These are phyloP conservation scores for Acanthopagrus latus DNA, from an alignment of 2,797 vertebrate genomes.

Conservation along the genomic window DNA sequence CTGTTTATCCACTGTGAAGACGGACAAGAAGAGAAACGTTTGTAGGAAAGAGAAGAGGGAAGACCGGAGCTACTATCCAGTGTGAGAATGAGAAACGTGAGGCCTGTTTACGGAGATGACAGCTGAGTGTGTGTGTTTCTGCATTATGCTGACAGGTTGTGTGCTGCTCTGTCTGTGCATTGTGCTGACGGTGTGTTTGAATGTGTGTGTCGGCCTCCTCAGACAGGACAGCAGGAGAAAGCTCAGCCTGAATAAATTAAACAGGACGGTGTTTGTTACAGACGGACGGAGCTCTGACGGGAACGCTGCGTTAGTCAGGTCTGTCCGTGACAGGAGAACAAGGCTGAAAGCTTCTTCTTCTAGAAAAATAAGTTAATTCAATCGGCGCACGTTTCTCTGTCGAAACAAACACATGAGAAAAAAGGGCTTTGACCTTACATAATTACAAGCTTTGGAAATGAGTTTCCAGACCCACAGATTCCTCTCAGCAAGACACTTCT, in stretches of 20 bases:
- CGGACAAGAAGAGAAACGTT: neutral
- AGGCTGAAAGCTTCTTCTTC: neutral
- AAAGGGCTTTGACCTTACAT: slow-evolving; percentile 27
- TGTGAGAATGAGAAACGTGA: neutral
- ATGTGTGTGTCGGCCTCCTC: slow-evolving; percentile 27
- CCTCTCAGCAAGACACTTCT: slow-evolving; percentile 24
- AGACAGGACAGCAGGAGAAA: slow-evolving; percentile 24
- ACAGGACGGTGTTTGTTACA: slow-evolving; percentile 29
- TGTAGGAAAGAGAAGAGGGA: neutral
- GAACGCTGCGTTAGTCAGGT: neutral
- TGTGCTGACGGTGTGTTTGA: slow-evolving; percentile 45
- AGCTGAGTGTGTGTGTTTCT: slow-evolving; percentile 33
- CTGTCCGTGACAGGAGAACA: neutral
- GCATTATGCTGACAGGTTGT: slow-evolving; percentile 32
- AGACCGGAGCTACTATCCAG: neutral
- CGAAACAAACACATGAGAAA: neutral
- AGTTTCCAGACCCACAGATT: neutral
- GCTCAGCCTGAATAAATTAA: slow-evolving; percentile 45
- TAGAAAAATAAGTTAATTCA: neutral
- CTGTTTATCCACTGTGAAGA: neutral
- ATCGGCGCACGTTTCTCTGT: neutral
- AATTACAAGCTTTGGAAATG: slow-evolving; percentile 17
- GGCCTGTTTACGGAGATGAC: slow-evolving; percentile 6
- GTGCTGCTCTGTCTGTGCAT: slow-evolving; percentile 4
- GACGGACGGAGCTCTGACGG: slow-evolving; percentile 13